Evolutionary conservation across 2,888 invertebrate genomes (phyloP).

Genomic region (Ferdinandea cuprea): DNA sequence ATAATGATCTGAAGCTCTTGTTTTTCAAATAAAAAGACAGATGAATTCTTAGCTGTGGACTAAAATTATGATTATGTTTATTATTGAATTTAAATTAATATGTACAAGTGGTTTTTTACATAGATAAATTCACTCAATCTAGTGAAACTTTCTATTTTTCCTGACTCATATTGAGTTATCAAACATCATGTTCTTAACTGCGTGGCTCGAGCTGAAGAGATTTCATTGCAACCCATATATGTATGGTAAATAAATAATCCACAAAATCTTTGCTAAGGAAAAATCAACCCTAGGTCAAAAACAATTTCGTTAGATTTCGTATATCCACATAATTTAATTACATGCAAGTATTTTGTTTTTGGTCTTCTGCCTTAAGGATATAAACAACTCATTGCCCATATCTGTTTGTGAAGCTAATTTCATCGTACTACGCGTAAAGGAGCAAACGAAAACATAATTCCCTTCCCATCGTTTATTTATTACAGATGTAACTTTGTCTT

Average conservation of each 20-base stretch:
- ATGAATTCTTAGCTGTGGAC: too few species aligned
- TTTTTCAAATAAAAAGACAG: too few species aligned
- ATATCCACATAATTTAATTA: conserved; percentile 11
- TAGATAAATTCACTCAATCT: too few species aligned
- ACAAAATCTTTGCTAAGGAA: conserved; percentile 14
- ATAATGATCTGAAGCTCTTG: too few species aligned
- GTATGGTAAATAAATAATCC: conserved; percentile 18
- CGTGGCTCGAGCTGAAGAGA: too few species aligned
- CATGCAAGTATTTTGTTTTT: conserved; percentile 12
- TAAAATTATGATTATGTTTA: too few species aligned
- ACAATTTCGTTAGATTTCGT: conserved; percentile 1
- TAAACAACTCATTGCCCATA: conserved; percentile 15
- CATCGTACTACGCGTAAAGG: neutral
- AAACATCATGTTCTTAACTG: too few species aligned
- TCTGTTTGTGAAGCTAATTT: conserved; percentile 17
- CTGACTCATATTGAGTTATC: too few species aligned
- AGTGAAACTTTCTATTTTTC: too few species aligned
- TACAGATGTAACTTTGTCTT: conserved; percentile 6
- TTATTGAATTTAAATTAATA: too few species aligned
- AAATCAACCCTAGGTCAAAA: conserved; percentile 1
- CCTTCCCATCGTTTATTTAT: neutral
- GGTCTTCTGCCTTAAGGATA: conserved; percentile 3
- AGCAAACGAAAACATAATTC: conserved; percentile 12
- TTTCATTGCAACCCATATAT: too few species aligned
- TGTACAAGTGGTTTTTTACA: too few species aligned